Percentiles rank a stretch among this genome's conserved stretches.
phyloP scores from a whole-genome alignment of 2,113 vertebrate species.

The Progne subis region DNA sequence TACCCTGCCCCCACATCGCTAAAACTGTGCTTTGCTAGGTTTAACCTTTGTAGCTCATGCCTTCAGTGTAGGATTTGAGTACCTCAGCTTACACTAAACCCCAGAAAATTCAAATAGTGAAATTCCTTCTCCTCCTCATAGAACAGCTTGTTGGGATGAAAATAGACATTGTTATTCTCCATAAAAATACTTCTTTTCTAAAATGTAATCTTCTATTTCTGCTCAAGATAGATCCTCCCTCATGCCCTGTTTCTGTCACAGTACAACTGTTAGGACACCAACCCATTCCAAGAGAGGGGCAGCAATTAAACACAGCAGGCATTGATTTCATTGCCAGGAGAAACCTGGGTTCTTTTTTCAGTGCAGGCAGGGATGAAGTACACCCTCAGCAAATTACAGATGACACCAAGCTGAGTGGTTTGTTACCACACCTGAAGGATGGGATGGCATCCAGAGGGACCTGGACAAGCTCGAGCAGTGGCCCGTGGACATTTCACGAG shows the following conservation, averaged over 20 bases:
- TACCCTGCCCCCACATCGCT: slow-evolving; percentile 15
- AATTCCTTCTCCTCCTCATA: neutral
- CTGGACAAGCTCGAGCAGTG: neutral
- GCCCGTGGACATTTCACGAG: neutral
- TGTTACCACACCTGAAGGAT: neutral
- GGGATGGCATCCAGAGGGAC: neutral
- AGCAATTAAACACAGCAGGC: neutral
- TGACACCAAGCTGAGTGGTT: neutral
- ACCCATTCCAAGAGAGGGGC: neutral
- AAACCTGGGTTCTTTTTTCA: neutral
- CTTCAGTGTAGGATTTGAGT: neutral
- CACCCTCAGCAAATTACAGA: neutral
- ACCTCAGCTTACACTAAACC: neutral
- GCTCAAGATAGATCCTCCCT: neutral
- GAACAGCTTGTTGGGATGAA: neutral
- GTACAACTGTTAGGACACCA: neutral
- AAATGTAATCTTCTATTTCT: neutral
- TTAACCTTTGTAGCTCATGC: neutral
- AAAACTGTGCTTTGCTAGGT: neutral
- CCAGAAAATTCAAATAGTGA: neutral
- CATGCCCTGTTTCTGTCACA: neutral
- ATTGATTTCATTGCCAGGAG: neutral
- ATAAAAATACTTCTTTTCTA: neutral
- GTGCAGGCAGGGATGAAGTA: neutral
- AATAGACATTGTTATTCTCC: neutral